Base-by-base conservation (phyloP, 2,797 vertebrate genomes). In the Phoxinus dragarum region DNA sequence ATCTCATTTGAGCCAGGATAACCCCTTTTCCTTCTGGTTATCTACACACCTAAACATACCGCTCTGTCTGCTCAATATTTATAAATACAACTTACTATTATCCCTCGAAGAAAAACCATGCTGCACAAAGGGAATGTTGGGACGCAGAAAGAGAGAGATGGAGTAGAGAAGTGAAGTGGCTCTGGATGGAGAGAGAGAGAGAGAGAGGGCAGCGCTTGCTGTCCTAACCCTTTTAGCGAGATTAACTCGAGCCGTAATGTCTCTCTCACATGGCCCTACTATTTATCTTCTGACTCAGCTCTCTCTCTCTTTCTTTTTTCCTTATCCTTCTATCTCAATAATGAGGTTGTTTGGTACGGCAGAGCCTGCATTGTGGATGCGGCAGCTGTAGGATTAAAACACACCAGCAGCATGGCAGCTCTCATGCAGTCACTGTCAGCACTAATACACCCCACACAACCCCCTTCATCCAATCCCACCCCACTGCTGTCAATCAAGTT, bases 141-240 rank as follows among this genome's bases (percentile, higher is more conserved):
- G 86, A 91, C 86, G 14, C 36, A 40, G 40, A 21, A 5, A 74
- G 42, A 49, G 77, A 76, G 54, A 47, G 21, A 78, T 31, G 42
- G 36, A 8, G 14, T 27, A 27, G 49, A 31, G 14, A 12, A 61
- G 71, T 44, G 31, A 68, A 75, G 76, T 71, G 75, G 72, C 40
- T 74, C 44, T 56, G 69, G 67, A 81, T 44, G 17, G 76, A 74
- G 76, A 81, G 72, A 36, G 78, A 74, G 64, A 42, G 14, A 64
- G 42, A 69, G 77, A 69, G 83, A 56, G 84, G 44, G 91, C 90
- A 89, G 90, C 88, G 92, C 93, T 94, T 92, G 54, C 66, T 92
- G 91, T 93, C 90, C 91, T 83, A 91, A 94, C 92, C 94, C 95
- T 96, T 95, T 96, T 96, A 96, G 95, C 40, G 87, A 95, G 94